Evolutionary conservation across 2,113 vertebrate species (phyloP).

Genomic region (Microtus oregoni): DNA sequence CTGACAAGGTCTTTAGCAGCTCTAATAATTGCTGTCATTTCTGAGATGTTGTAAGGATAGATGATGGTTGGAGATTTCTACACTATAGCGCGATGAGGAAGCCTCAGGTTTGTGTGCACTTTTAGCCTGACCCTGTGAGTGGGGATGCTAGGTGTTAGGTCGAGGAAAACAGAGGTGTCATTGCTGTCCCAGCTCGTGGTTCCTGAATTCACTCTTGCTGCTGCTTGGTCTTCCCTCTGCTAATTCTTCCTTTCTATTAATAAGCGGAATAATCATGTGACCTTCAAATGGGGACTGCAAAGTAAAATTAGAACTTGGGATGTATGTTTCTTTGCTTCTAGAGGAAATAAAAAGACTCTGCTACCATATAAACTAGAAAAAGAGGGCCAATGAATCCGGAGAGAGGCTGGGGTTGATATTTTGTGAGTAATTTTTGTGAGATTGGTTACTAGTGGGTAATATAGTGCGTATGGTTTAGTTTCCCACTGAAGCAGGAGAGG

Average conservation of each 20-base stretch:
- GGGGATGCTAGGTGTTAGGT: neutral
- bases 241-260: neutral
- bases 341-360: neutral
- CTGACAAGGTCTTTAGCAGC: neutral
- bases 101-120: neutral
- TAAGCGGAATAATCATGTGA: neutral
- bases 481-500: neutral
- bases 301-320: neutral
- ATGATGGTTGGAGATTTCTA: neutral
- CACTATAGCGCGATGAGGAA: neutral
- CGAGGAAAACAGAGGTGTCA: neutral
- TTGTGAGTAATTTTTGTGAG: neutral
- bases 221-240: neutral
- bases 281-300: neutral
- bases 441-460: neutral
- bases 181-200: neutral
- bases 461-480: neutral
- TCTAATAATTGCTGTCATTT: conserved; percentile 26
- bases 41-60: conserved; percentile 1
- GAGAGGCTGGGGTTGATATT: neutral
- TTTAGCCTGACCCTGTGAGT: neutral
- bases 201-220: neutral
- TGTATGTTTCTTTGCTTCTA: neutral
- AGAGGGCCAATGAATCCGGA: neutral
- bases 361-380: neutral